Evolutionary conservation across 2,888 invertebrate genomes (phyloP).

Genomic region (Bellardia pandia): DNA sequence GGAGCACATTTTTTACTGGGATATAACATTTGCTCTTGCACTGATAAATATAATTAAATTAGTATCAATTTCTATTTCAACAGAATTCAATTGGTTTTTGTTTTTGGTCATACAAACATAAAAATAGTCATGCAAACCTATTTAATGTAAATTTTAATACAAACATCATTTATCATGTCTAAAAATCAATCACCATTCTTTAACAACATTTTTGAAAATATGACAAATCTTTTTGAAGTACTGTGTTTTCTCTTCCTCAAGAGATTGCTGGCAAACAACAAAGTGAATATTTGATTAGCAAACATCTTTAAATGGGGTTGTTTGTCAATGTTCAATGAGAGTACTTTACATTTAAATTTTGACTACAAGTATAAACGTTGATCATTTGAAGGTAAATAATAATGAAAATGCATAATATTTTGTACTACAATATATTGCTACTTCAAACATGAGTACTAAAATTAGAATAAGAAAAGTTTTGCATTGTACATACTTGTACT

Average conservation of each 20-base stretch:
- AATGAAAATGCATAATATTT: not conserved
- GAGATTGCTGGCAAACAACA: constrained; percentile 7
- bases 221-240: not conserved
- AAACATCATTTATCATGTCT: no score
- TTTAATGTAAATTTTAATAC: no score
- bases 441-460: not conserved
- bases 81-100: no score
- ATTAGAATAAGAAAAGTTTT: not conserved
- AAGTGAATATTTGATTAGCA: constrained; percentile 50
- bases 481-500: not conserved
- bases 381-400: constrained; percentile 14
- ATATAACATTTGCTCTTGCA: no score
- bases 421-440: not conserved
- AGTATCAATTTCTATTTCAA: no score
- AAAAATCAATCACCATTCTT: no score
- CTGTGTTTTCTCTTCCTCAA: not conserved
- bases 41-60: no score
- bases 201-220: no score
- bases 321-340: not conserved
- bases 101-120: no score
- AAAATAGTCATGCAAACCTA: no score
- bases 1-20: no score
- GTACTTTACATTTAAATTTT: not conserved
- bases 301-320: not conserved
- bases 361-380: not conserved